Evolutionary conservation across 2,888 invertebrate genomes (phyloP), one percentile per base, ranked within the genome.

Genomic region (Villa cingulata): DNA sequence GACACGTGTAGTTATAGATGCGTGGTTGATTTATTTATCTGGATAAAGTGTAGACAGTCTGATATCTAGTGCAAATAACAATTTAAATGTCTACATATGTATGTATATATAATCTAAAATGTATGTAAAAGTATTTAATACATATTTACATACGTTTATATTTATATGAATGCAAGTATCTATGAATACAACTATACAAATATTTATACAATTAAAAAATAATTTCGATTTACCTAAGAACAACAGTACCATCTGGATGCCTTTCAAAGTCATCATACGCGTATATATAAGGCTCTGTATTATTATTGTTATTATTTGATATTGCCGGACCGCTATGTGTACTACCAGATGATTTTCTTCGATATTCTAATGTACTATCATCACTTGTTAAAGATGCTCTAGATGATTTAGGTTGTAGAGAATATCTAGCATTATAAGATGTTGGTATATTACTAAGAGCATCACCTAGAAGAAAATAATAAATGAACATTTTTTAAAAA

Each of bases 141-240:
- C n/a, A n/a, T n/a, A n/a, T n/a, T n/a, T n/a, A n/a, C n/a, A n/a
- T n/a, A n/a, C n/a, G n/a, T n/a, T n/a, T n/a, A n/a, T n/a, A n/a
- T n/a, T n/a, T n/a, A n/a, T n/a, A n/a, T n/a, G n/a, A n/a, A n/a
- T n/a, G n/a, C n/a, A n/a, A n/a, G n/a, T n/a, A n/a, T n/a, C n/a
- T n/a, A n/a, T n/a, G n/a, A n/a, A n/a, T n/a, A n/a, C n/a, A n/a
- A n/a, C n/a, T n/a, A n/a, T n/a, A n/a, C 4, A 34, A 34, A 15
- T 10, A 34, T 15, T 34, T 34, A 4, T 41, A 17, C 16, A 16
- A 32, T 17, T 36, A 37, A 37, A n/a, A 16, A 17, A 44, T n/a
- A 40, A n/a, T n/a, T n/a, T n/a, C n/a, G n/a, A 52, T 61, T 65
- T 55, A 81, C 81, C 80, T 76, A 23, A 82, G 70, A 18, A 76